These are phyloP conservation scores for Diogma glabrata DNA, from an alignment of 2,888 invertebrate genomes.

Conservation along the genomic window DNA sequence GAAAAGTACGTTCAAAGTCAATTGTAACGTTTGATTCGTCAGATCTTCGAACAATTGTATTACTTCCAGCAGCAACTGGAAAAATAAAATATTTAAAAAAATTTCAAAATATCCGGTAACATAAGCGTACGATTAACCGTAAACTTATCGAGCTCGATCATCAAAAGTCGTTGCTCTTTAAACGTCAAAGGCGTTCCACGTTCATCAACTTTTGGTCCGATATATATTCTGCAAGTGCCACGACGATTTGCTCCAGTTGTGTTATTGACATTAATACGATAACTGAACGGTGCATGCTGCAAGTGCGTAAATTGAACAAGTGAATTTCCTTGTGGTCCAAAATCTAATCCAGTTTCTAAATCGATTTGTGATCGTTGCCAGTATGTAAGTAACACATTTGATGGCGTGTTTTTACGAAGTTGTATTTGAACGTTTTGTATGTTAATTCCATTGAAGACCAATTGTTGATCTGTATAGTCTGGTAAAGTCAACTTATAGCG, in stretches of 20 bases:
- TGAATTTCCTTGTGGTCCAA: constrained; percentile 19
- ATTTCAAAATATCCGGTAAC: too few species aligned
- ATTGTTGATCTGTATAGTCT: constrained; percentile 29
- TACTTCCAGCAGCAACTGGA: too few species aligned
- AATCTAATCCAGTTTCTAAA: constrained; percentile 28
- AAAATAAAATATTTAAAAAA: too few species aligned
- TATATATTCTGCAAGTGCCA: constrained; percentile 44
- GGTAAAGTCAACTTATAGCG: constrained; percentile 29
- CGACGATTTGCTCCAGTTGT: constrained; percentile 27
- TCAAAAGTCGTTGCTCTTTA: constrained; percentile 51
- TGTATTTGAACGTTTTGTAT: neutral
- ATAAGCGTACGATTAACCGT: constrained; percentile 43
- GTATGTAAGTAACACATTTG: constrained; percentile 22
- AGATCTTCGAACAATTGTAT: constrained; percentile 48
- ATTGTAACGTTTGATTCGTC: constrained; percentile 61
- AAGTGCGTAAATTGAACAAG: constrained; percentile 48
- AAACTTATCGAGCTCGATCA: constrained; percentile 64
- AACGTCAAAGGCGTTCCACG: constrained; percentile 51
- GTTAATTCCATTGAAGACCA: neutral
- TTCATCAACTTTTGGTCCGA: constrained; percentile 59
- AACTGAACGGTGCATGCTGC: constrained; percentile 51
- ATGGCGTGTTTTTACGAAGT: constrained; percentile 10
- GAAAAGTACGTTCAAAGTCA: constrained; percentile 64
- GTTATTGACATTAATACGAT: constrained; percentile 51
- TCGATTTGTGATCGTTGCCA: constrained; percentile 27